Conservation (phyloP, 1,140 invertebrate genomes). For the Zaprionus capensis region DNA sequence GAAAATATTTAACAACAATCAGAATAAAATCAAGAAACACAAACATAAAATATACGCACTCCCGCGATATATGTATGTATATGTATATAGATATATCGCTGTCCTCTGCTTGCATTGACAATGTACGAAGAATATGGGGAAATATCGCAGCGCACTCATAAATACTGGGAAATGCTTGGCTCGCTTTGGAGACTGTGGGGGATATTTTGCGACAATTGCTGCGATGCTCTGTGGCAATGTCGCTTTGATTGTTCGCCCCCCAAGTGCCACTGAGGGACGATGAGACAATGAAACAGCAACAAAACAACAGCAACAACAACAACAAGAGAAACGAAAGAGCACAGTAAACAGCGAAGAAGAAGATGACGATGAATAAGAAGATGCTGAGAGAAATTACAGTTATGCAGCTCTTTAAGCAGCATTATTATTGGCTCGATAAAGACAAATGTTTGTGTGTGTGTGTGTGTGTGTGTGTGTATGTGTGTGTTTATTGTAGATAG, state of each 20-base stretch:
- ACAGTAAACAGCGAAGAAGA: not conserved
- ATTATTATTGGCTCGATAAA: not conserved
- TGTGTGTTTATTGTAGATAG: not conserved
- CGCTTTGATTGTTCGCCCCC: constrained; percentile 31
- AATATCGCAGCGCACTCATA: too few species aligned
- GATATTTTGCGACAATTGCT: constrained; percentile 27
- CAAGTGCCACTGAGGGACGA: constrained; percentile 17
- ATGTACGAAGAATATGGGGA: too few species aligned
- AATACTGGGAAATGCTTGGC: constrained; percentile 13
- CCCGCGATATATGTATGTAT: too few species aligned
- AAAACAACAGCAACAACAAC: not conserved
- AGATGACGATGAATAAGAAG: not conserved
- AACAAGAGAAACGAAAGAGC: not conserved
- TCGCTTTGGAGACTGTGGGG: not conserved
- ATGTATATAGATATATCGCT: too few species aligned
- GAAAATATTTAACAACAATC: too few species aligned
- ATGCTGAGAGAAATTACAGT: constrained; percentile 1
- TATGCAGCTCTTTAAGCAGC: not conserved
- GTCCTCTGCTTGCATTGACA: too few species aligned
- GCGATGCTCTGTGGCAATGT: constrained; percentile 18
- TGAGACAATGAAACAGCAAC: constrained; percentile 14
- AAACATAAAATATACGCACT: too few species aligned
- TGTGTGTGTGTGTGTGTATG: too few species aligned
- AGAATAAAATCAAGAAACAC: too few species aligned
- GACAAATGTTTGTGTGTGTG: not conserved